phyloP scores from a whole-genome alignment of 2,888 invertebrate genomes.

The Malthinus flaveolus region DNA sequence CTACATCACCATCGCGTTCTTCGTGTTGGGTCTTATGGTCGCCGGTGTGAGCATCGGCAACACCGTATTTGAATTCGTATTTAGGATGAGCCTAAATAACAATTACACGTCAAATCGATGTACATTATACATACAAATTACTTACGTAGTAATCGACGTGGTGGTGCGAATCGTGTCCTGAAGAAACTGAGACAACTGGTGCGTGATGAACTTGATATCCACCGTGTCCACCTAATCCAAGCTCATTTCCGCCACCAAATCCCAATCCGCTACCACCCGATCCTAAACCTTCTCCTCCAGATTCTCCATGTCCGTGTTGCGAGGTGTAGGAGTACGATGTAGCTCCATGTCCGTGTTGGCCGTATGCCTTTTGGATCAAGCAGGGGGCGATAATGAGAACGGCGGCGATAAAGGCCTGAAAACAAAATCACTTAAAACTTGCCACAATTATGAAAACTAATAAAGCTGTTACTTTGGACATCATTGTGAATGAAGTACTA shows the following conservation, averaged over 20 bases:
- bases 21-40: conserved; percentile 57
- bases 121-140: neutral
- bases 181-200: conserved; percentile 1
- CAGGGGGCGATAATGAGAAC: neutral
- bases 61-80: conserved; percentile 61
- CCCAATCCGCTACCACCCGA: conserved; percentile 7
- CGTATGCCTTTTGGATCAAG: neutral
- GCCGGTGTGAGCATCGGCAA: conserved; percentile 63
- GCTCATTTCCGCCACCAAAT: conserved; percentile 6
- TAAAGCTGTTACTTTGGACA: neutral
- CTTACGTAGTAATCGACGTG: conserved; percentile 27
- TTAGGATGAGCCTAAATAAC: conserved; percentile 57
- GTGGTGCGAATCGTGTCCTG: conserved; percentile 32
- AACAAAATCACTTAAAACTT: neutral
- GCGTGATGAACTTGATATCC: conserved; percentile 14
- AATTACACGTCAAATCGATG: neutral
- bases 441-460: neutral
- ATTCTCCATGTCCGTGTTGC: conserved; percentile 3
- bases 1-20: conserved; percentile 59
- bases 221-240: conserved; percentile 20
- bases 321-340: neutral
- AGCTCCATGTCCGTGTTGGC: conserved; percentile 43
- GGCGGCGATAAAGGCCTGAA: neutral
- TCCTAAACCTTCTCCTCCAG: neutral
- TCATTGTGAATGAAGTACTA: neutral